Evolutionary conservation across 2,888 invertebrate genomes (phyloP).

Genomic region (Drosophila neonasuta): DNA sequence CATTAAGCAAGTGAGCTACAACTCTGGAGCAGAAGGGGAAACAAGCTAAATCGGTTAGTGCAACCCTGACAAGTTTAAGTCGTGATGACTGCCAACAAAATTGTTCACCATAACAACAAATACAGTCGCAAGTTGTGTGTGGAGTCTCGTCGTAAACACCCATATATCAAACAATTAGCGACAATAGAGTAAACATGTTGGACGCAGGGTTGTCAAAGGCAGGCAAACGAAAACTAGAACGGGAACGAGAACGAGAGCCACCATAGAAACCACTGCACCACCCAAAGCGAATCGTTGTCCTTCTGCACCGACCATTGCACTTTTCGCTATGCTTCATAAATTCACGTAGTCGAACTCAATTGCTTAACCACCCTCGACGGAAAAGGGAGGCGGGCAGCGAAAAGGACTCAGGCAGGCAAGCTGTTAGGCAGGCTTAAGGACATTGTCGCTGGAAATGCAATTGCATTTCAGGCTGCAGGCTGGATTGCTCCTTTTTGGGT

Average conservation of each 20-base stretch:
- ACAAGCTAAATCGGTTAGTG: constrained; percentile 19
- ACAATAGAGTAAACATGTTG: constrained; percentile 64
- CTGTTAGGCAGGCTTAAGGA: constrained; percentile 28
- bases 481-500: constrained; percentile 45
- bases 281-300: constrained; percentile 30
- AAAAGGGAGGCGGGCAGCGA: not conserved
- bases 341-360: constrained; percentile 61
- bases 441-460: constrained; percentile 50
- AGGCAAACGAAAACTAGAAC: not conserved
- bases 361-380: constrained; percentile 54
- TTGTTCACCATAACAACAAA: constrained; percentile 61
- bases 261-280: constrained; percentile 27
- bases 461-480: constrained; percentile 38
- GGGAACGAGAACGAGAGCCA: not conserved
- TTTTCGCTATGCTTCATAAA: constrained; percentile 69
- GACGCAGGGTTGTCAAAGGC: constrained; percentile 17
- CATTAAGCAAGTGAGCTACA: constrained; percentile 43
- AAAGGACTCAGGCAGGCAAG: constrained; percentile 6
- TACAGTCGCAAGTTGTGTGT: not conserved
- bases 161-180: constrained; percentile 74
- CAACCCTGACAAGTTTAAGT: constrained; percentile 40
- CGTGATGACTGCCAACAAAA: constrained; percentile 48
- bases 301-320: constrained; percentile 56
- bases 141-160: constrained; percentile 18
- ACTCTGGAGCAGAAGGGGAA: not conserved